Evolutionary conservation across 2,888 invertebrate genomes (phyloP).

Genomic region (Parnassius mnemosyne): DNA sequence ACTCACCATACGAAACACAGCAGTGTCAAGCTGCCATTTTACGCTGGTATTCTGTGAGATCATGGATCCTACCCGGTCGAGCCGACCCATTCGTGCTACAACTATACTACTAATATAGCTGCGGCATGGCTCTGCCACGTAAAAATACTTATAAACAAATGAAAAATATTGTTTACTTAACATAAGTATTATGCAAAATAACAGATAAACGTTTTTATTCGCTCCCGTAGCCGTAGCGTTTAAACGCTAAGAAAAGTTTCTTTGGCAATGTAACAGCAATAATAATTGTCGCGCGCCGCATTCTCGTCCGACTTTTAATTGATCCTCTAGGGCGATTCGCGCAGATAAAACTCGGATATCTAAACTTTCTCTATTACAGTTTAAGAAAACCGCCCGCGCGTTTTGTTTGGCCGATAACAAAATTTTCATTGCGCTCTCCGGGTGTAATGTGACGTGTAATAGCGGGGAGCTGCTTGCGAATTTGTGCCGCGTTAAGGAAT

Average conservation of each 20-base stretch:
- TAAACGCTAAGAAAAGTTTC: conserved; percentile 42
- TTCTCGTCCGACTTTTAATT: conserved; percentile 77
- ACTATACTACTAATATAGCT: too few relatives aligned
- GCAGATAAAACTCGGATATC: conserved; percentile 74
- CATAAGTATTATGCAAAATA: not conserved
- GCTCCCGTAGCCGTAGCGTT: conserved; percentile 41
- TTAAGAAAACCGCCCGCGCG: conserved; percentile 70
- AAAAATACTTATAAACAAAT: too few relatives aligned
- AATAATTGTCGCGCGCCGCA: conserved; percentile 68
- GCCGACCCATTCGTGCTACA: too few relatives aligned
- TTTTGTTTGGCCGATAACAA: conserved; percentile 72
- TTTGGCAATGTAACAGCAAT: conserved; percentile 64
- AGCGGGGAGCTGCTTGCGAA: conserved; percentile 30
- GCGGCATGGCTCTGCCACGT: too few relatives aligned
- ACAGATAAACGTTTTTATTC: conserved; percentile 33
- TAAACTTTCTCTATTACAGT: conserved; percentile 79
- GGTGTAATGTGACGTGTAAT: conserved; percentile 54
- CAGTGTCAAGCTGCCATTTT: too few relatives aligned
- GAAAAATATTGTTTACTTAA: too few relatives aligned
- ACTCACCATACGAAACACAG: too few relatives aligned
- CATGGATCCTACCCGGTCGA: too few relatives aligned
- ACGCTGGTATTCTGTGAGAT: too few relatives aligned
- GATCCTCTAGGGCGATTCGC: conserved; percentile 77
- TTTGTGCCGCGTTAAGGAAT: conserved; percentile 18
- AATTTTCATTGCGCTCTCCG: conserved; percentile 56